These are phyloP conservation scores for Orchesella cincta DNA, from an alignment of 1,140 invertebrate genomes.

Conservation along the genomic window DNA sequence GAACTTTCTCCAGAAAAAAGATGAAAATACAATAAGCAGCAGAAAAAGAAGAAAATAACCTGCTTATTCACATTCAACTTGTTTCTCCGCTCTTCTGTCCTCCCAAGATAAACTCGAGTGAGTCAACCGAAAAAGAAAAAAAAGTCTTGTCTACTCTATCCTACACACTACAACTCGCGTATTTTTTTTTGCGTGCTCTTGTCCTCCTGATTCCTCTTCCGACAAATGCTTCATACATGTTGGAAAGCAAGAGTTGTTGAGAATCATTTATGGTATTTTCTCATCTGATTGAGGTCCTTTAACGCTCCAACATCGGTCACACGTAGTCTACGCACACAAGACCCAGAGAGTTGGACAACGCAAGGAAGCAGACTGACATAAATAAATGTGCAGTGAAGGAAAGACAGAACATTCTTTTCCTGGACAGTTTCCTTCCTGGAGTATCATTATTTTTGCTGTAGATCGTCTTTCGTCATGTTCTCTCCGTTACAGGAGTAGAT, in stretches of 20 bases:
- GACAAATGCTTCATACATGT: too few relatives aligned
- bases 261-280: background rate
- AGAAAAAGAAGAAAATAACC: background rate
- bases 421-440: background rate
- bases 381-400: conserved; percentile 1
- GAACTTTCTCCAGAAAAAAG: conserved; percentile 8
- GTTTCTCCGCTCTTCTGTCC: conserved; percentile 6
- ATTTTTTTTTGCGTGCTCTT: too few relatives aligned
- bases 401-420: background rate
- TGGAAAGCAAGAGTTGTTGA: background rate
- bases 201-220: too few relatives aligned
- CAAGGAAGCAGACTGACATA: background rate
- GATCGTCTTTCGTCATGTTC: background rate
- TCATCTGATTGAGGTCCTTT: background rate
- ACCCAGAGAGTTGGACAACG: background rate
- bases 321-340: background rate
- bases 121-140: background rate
- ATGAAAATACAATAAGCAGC: background rate
- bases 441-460: background rate
- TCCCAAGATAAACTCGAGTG: background rate
- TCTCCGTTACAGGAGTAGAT: background rate
- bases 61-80: conserved; percentile 1
- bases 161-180: too few relatives aligned
- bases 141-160: too few relatives aligned
- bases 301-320: too few relatives aligned